phyloP scores from a whole-genome alignment of 2,113 vertebrate genomes.

The Chaetodon auriga region DNA sequence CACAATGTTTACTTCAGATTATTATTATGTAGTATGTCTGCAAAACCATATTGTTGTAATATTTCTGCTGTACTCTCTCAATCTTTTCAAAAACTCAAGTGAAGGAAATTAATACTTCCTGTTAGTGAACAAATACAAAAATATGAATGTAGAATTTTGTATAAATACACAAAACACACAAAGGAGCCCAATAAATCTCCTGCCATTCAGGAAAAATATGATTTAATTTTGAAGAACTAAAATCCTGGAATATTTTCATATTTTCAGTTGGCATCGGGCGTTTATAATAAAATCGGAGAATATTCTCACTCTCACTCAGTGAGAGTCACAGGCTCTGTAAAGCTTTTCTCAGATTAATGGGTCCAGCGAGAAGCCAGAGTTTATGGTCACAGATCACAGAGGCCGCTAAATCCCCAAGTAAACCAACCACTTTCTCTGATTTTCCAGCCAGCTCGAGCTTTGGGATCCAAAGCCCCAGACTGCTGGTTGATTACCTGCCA shows the following conservation, averaged over 20 bases:
- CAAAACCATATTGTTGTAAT: too few relatives aligned
- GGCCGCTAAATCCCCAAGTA: slow-evolving; percentile 22
- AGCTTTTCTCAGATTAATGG: slow-evolving; percentile 28
- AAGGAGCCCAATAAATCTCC: neutral
- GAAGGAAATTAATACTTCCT: too few relatives aligned
- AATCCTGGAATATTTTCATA: neutral
- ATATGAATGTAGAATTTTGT: neutral
- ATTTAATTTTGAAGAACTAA: neutral
- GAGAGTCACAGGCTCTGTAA: neutral
- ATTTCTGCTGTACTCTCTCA: too few relatives aligned
- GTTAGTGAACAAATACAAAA: neutral
- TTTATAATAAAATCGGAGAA: slow-evolving; percentile 9
- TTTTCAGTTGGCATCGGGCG: slow-evolving; percentile 3
- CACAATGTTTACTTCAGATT: too few relatives aligned
- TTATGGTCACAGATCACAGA: slow-evolving; percentile 16
- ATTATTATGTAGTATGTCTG: too few relatives aligned
- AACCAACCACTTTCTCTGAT: slow-evolving; percentile 10
- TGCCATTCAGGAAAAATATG: neutral
- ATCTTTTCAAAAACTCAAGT: too few relatives aligned
- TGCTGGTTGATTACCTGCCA: slow-evolving; percentile 48
- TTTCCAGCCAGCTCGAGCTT: slow-evolving; percentile 19
- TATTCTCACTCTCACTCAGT: neutral
- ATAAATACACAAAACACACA: neutral
- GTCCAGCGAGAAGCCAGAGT: slow-evolving; percentile 24
- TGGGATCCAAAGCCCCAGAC: slow-evolving; percentile 11